A percentile compares a stretch with the other conserved stretches of the same genome.
phyloP scores from a whole-genome alignment of 2,797 vertebrate species.

The Muscicapa comitata region DNA sequence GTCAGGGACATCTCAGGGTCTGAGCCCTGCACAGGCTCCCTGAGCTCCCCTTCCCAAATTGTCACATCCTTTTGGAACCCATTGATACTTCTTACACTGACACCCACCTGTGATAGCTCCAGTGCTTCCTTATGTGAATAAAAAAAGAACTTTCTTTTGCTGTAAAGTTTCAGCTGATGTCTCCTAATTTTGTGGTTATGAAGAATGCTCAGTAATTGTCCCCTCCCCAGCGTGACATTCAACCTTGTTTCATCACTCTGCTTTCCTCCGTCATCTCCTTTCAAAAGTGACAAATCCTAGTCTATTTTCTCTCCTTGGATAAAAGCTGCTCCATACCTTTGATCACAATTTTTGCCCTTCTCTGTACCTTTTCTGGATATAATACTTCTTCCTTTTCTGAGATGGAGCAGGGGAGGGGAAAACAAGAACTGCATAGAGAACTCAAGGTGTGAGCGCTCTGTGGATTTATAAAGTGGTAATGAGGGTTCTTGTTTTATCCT shows the following conservation, averaged over 20 bases:
- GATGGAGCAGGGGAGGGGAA: not conserved
- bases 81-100: not conserved
- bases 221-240: not conserved
- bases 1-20: not conserved
- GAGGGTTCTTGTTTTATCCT: constrained; percentile 5
- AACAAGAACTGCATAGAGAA: not conserved
- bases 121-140: not conserved
- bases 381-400: not conserved
- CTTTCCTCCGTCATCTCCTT: not conserved
- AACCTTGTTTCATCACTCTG: not conserved
- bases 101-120: not conserved
- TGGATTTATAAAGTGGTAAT: constrained; percentile 13
- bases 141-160: not conserved
- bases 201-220: not conserved
- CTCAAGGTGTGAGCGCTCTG: not conserved
- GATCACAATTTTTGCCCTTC: constrained; percentile 19
- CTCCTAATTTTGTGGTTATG: not conserved
- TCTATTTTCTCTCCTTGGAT: constrained; percentile 3
- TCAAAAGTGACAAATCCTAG: constrained; percentile 9
- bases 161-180: not conserved
- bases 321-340: constrained; percentile 34
- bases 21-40: not conserved
- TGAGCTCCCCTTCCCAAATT: not conserved
- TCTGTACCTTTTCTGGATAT: not conserved
- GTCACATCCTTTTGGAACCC: not conserved